Conservation (phyloP, 2,113 vertebrate genomes). For the Pterocles orientalis region DNA sequence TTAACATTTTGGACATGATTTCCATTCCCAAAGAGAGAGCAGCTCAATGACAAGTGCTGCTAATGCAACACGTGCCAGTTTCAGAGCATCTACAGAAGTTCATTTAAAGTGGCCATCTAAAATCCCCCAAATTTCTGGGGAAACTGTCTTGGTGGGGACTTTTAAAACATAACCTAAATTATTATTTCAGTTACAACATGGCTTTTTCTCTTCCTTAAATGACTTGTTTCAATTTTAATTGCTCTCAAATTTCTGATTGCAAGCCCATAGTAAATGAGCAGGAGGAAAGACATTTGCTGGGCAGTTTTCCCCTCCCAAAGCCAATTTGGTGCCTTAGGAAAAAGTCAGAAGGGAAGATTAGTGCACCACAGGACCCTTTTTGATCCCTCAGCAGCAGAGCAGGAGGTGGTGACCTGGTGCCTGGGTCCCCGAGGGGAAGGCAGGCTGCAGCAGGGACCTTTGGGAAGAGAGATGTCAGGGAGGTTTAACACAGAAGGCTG, state of each 20-base stretch:
- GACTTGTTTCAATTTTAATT: background rate
- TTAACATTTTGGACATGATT: background rate
- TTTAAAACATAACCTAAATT: background rate
- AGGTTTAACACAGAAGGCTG: background rate
- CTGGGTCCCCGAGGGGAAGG: background rate
- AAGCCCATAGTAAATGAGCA: background rate
- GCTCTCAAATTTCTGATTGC: background rate
- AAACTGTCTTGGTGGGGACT: background rate
- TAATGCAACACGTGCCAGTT: background rate
- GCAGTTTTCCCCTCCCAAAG: background rate
- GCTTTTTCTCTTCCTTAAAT: background rate
- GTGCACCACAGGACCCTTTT: background rate
- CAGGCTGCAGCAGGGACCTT: background rate
- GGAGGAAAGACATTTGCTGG: background rate
- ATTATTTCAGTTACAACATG: background rate
- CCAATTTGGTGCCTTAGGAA: background rate
- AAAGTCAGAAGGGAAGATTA: background rate
- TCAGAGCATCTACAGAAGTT: background rate
- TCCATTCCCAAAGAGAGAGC: background rate
- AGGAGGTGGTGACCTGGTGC: background rate
- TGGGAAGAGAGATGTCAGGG: accelerated
- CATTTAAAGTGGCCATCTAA: background rate
- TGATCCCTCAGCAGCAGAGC: background rate
- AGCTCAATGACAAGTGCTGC: background rate
- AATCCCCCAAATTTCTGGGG: background rate